A percentile compares a stretch with the other conserved stretches of the same genome.
These are phyloP conservation scores for Panopea generosa DNA, from an alignment of 2,888 invertebrate genomes.

Conservation along the genomic window DNA sequence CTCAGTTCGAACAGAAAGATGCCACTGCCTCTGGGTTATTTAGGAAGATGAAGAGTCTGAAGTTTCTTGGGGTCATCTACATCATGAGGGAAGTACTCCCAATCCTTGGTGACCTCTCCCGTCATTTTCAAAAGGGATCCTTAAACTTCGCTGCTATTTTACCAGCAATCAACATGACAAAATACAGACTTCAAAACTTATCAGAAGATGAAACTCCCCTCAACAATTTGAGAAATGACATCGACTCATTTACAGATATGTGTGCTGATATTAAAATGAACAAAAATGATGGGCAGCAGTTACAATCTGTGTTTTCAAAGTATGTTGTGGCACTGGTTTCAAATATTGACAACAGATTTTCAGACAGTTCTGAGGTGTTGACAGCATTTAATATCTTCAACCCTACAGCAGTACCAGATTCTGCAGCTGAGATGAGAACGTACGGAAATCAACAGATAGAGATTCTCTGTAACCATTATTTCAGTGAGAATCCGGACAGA, in stretches of 20 bases:
- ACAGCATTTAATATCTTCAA: constrained; percentile 38
- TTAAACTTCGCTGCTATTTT: constrained; percentile 35
- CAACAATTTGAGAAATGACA: constrained; percentile 24
- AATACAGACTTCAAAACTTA: constrained; percentile 25
- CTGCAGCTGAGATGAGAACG: constrained; percentile 14
- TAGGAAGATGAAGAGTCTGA: constrained; percentile 33
- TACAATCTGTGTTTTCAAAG: constrained; percentile 9
- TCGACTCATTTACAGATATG: constrained; percentile 38
- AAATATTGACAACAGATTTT: constrained; percentile 36
- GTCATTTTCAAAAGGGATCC: background rate
- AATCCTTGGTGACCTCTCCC: constrained; percentile 29
- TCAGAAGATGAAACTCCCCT: constrained; percentile 15
- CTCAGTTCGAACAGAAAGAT: constrained; percentile 34
- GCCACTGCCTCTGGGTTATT: constrained; percentile 51
- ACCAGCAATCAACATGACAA: constrained; percentile 28
- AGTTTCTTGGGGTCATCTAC: constrained; percentile 40
- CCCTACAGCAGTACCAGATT: constrained; percentile 29
- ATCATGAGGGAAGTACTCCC: constrained; percentile 38
- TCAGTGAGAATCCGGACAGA: background rate
- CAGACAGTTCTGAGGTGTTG: constrained; percentile 15
- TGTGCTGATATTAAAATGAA: constrained; percentile 31
- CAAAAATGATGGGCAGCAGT: constrained; percentile 15
- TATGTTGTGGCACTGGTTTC: constrained; percentile 31
- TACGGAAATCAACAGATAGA: constrained; percentile 23
- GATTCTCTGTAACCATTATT: constrained; percentile 35